Evolutionary conservation across 1,140 invertebrate species (phyloP), one percentile per base, ranked within the genome.

Genomic region (Orius laevigatus): DNA sequence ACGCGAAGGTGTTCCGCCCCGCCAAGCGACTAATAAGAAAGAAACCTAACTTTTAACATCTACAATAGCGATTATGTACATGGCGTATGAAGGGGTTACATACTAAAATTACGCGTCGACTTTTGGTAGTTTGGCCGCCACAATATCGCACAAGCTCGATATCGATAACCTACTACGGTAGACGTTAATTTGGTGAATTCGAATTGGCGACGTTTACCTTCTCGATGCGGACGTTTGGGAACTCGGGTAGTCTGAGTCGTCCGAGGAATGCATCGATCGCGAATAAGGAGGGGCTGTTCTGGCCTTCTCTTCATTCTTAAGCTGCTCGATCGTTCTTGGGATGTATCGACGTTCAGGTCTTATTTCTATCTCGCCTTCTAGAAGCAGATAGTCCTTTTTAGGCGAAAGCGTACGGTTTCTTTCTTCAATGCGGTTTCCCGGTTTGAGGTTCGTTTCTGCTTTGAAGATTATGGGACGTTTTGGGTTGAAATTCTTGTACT

Each of bases 401-500:
- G 43, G 43, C 2, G 43, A 31, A n/a, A 45, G 32, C 2, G 43
- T 20, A 5, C 25, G 10, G 2, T 5, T 25, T 25, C 25, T n/a
- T 33, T 45, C 43, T 33, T 45, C 43, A 3, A 45, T 45, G 5
- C 43, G 43, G 16, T 50, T 18, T 2, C 32, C 31, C 8, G 35
- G 41, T 32, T 50, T 42, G 6, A 50, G 11, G 19, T 43, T 31
- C 11, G 14, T 12, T 3, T 33, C 16, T 43, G 32, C 39, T 20
- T 19, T 31, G 40, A 9, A 50, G 16, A 43, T 50, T 6, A n/a
- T 43, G 32, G 45, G 51, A 2, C 51, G 36, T 34, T 47, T 47
- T 14, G 43, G 35, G 1, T 48, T 48, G 31, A 50, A 51, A 34
- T 57, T 53, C 6, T 36, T 40, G 42, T 49, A 57, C 25, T 53